Conservation (phyloP, 2,888 invertebrate species). For the Mesopsocus fuscifrons region DNA sequence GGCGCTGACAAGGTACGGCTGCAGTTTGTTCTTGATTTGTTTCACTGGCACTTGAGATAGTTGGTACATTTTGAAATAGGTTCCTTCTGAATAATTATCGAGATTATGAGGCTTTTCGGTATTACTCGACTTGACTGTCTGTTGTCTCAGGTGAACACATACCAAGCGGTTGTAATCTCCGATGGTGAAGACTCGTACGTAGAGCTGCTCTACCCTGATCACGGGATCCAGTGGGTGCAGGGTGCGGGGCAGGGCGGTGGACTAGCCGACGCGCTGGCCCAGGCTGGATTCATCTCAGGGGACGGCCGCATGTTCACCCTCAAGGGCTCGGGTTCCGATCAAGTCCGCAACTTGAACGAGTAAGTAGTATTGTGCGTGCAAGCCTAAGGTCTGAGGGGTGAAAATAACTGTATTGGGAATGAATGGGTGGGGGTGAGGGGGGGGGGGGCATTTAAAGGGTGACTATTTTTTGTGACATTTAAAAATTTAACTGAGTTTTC, state of each 20-base stretch:
- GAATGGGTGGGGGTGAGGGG: too few relatives aligned
- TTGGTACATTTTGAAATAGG: too few relatives aligned
- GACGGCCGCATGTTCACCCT: constrained; percentile 58
- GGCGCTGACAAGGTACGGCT: constrained; percentile 39
- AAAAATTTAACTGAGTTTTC: too few relatives aligned
- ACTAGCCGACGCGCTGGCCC: constrained; percentile 75
- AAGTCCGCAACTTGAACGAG: constrained; percentile 60
- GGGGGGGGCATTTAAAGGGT: too few relatives aligned
- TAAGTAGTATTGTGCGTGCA: constrained; percentile 24
- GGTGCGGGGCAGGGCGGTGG: constrained; percentile 54
- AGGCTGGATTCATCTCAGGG: constrained; percentile 77
- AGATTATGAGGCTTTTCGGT: too few relatives aligned
- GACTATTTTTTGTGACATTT: too few relatives aligned
- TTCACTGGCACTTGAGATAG: too few relatives aligned
- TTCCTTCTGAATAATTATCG: too few relatives aligned
- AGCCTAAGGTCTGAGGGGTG: too few relatives aligned
- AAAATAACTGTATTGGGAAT: too few relatives aligned
- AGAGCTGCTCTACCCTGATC: constrained; percentile 69
- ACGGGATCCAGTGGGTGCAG: constrained; percentile 84
- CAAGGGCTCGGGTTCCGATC: constrained; percentile 81
- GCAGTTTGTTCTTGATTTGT: neutral
- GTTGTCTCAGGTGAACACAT: constrained; percentile 49
- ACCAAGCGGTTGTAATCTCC: constrained; percentile 56
- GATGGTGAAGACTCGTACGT: constrained; percentile 67
- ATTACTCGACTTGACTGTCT: too few relatives aligned